Evolutionary conservation across 2,888 invertebrate species (phyloP), one percentile per base, ranked within the genome.

Genomic region (Zeuzera pyrina): DNA sequence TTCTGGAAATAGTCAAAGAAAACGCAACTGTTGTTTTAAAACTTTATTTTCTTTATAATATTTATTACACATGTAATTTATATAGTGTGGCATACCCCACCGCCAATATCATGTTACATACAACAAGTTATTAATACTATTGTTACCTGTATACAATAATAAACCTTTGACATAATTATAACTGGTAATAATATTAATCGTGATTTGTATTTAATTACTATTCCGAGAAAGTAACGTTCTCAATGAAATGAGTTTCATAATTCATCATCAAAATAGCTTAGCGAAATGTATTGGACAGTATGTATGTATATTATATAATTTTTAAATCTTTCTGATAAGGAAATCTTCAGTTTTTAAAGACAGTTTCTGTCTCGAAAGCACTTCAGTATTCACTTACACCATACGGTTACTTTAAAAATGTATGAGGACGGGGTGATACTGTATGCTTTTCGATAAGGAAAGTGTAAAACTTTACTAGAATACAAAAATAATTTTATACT

Each of bases 11-110:
- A 11, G 12, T 24, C 3, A 49, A 53, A 50, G 33, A 46, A 66
- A 65, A 64, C 41, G 11, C 51, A 47, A 49, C 32, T 47, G 35
- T 66, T 65, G n/a, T 76, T 73, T 79, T 69, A 64, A 72, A 79
- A 78, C 74, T 81, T 81, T 81, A 79, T 78, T 79, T 74, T 79
- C 68, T 72, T 79, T 71, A 76, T 78, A 78, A 78, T 79, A 70
- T 76, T 25, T 68, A 77, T 77, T 72, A 78, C 74, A 81, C 77
- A 73, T 72, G 69, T 78, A 79, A 62, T 68, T 73, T 68, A 70
- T 68, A 65, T 60, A 52, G 60, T 60, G 60, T 69, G 57, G 52
- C 49, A 44, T 48, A 47, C 49, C 54, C 68, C 73, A 59, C 65
- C 60, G 45, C 61, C 57, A 54, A 57, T 73, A 71, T 57, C 57